These are phyloP conservation scores for Mythimna lalbum DNA, from an alignment of 2,888 invertebrate genomes.

Conservation along the genomic window DNA sequence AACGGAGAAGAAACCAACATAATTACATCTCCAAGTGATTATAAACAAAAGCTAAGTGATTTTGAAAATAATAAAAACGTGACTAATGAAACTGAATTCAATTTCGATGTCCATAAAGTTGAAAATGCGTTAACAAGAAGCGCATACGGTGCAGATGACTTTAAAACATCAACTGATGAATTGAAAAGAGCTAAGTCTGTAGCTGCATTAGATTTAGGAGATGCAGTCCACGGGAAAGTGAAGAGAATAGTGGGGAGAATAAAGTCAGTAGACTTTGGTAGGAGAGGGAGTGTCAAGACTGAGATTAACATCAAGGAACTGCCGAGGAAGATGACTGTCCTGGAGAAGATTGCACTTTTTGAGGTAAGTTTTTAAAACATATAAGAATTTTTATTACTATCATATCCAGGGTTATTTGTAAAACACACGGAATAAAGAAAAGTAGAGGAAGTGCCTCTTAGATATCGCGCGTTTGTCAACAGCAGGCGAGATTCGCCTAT, in stretches of 20 bases:
- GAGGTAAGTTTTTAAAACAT: conserved; percentile 74
- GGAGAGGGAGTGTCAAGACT: conserved; percentile 61
- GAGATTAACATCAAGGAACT: conserved; percentile 76
- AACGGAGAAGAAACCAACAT: neutral
- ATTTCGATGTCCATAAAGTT: conserved; percentile 7
- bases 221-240: conserved; percentile 77
- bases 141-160: conserved; percentile 32
- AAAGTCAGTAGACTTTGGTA: conserved; percentile 73
- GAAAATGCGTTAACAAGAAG: conserved; percentile 32
- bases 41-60: neutral
- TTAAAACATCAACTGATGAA: conserved; percentile 58
- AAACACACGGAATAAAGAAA: no score
- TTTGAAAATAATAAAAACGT: neutral
- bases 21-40: conserved; percentile 8
- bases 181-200: conserved; percentile 70
- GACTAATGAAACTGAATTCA: conserved; percentile 27
- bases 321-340: conserved; percentile 78
- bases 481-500: no score
- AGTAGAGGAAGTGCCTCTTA: no score
- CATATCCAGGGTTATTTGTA: no score
- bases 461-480: no score
- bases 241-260: conserved; percentile 76
- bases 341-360: conserved; percentile 83
- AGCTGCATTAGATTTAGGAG: conserved; percentile 78
- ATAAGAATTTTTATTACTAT: no score